These are phyloP conservation scores for Agrotis segetum DNA, from an alignment of 2,888 invertebrate genomes.

Conservation along the genomic window DNA sequence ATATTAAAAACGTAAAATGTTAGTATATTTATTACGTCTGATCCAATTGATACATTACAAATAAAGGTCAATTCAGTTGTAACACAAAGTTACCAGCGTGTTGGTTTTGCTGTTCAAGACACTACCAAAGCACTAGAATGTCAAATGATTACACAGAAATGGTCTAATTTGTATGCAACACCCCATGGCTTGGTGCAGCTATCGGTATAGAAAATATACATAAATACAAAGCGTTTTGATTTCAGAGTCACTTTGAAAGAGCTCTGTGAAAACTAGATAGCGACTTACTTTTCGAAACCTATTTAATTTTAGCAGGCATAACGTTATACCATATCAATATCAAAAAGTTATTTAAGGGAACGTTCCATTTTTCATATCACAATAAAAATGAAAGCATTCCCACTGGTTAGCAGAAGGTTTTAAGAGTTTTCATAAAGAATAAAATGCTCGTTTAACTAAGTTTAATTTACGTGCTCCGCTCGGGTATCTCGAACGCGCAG, in stretches of 20 bases:
- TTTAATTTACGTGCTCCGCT: conserved; percentile 82
- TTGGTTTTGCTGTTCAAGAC: background rate
- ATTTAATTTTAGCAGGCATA: background rate
- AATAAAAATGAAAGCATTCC: conserved; percentile 71
- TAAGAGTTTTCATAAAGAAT: conserved; percentile 78
- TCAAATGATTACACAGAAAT: conserved; percentile 36
- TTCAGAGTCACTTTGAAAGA: conserved; percentile 3
- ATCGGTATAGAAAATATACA: conserved; percentile 19
- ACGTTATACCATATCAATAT: background rate
- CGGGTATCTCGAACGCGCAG: conserved; percentile 77
- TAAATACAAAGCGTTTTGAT: background rate
- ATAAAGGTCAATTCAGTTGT: conserved; percentile 1
- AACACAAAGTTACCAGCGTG: background rate
- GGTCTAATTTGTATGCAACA: conserved; percentile 40
- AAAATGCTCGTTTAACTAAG: conserved; percentile 81
- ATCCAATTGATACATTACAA: conserved; percentile 11
- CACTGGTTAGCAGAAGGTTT: conserved; percentile 73
- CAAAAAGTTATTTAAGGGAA: conserved; percentile 19
- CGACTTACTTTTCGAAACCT: background rate
- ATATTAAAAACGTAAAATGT: background rate
- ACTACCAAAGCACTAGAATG: conserved; percentile 28
- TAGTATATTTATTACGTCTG: background rate
- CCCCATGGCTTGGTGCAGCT: conserved; percentile 4
- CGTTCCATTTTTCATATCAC: conserved; percentile 46
- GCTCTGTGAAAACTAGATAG: background rate